Conservation (phyloP, 2,113 vertebrate species). For the Scomber japonicus region DNA sequence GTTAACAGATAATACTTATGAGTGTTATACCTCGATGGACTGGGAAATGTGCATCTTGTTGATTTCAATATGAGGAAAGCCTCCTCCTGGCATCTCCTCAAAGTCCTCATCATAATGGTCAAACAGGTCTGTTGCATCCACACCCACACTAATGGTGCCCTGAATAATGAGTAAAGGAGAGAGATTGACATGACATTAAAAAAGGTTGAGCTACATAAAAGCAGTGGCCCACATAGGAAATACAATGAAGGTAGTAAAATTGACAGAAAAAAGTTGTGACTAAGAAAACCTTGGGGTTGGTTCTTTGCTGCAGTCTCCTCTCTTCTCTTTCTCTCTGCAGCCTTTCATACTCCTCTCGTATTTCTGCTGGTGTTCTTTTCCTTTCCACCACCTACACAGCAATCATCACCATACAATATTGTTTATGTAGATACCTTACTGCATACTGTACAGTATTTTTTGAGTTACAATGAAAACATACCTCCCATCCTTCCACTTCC, state of each 20-base stretch:
- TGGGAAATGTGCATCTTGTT: constrained; percentile 99
- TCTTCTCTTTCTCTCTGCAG: constrained; percentile 95
- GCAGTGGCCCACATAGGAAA: not conserved
- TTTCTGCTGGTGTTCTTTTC: constrained; percentile 94
- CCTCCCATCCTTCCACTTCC: constrained; percentile 99
- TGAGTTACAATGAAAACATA: constrained; percentile 73
- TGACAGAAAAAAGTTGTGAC: constrained; percentile 8
- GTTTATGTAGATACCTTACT: not conserved
- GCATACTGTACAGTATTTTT: not conserved
- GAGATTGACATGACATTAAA: constrained; percentile 4
- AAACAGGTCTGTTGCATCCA: constrained; percentile 97
- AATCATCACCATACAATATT: constrained; percentile 12
- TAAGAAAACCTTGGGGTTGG: constrained; percentile 94
- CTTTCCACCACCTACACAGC: constrained; percentile 92
- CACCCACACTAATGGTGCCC: constrained; percentile 97
- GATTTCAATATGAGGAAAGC: constrained; percentile 96
- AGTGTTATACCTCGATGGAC: constrained; percentile 92
- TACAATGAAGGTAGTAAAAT: not conserved
- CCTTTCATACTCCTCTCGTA: constrained; percentile 95
- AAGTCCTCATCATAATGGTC: constrained; percentile 97
- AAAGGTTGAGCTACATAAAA: constrained; percentile 2
- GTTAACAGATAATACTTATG: not conserved
- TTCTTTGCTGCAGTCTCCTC: constrained; percentile 94
- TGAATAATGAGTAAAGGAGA: constrained; percentile 63
- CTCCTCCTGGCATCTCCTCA: constrained; percentile 91